phyloP scores from a whole-genome alignment of 2,888 invertebrate species.

The Rhodophaea formosa region DNA sequence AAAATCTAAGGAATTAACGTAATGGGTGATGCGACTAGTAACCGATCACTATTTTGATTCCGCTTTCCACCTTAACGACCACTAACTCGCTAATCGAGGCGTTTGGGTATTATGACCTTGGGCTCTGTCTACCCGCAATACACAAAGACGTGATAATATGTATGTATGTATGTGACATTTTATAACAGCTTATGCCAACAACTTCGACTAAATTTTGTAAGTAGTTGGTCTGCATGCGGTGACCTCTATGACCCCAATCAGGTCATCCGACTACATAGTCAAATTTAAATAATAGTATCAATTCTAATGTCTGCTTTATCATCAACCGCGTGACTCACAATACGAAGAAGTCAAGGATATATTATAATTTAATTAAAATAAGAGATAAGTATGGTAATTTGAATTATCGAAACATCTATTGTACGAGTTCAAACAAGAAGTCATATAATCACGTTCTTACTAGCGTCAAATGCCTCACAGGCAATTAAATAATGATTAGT shows the following conservation, averaged over 20 bases:
- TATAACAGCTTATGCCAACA: neutral
- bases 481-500: too few relatives aligned
- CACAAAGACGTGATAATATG: too few relatives aligned
- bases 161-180: too few relatives aligned
- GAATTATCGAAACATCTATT: neutral
- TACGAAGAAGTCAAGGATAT: neutral
- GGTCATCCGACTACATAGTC: neutral
- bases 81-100: too few relatives aligned
- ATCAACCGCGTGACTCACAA: neutral
- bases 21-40: too few relatives aligned
- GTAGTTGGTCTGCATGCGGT: neutral
- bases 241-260: neutral
- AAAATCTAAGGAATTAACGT: too few relatives aligned
- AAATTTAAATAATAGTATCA: neutral
- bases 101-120: too few relatives aligned
- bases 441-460: neutral
- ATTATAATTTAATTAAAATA: neutral
- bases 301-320: neutral
- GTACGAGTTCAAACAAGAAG: neutral
- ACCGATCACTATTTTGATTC: too few relatives aligned
- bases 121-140: too few relatives aligned
- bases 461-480: too few relatives aligned
- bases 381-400: neutral
- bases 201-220: neutral
- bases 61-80: too few relatives aligned